Evolutionary conservation across 2,888 invertebrate genomes (phyloP).

Genomic region (Nemotelus pantherinus): DNA sequence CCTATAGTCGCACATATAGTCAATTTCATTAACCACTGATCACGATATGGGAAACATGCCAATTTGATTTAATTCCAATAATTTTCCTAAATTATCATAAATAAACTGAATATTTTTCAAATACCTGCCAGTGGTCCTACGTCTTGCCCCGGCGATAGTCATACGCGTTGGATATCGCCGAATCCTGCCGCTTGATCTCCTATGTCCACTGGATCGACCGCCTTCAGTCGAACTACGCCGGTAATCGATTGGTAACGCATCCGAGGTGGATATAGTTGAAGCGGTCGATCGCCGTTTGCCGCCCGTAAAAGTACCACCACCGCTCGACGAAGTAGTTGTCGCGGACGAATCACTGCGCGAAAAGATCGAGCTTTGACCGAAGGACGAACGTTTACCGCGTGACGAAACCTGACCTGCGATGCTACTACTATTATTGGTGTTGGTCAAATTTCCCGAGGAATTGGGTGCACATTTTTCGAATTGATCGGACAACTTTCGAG

Average conservation of each 20-base stretch:
- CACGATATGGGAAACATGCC: too few relatives aligned
- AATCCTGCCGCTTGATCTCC: conserved; percentile 62
- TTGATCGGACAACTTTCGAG: conserved; percentile 35
- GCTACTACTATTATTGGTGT: conserved; percentile 35
- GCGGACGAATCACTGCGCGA: conserved; percentile 65
- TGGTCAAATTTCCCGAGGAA: conserved; percentile 11
- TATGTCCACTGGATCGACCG: conserved; percentile 57
- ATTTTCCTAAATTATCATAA: not conserved
- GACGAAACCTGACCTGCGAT: conserved; percentile 46
- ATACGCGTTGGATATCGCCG: conserved; percentile 62
- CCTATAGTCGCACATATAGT: too few relatives aligned
- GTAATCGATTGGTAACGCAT: conserved; percentile 60
- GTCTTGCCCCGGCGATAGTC: conserved; percentile 63
- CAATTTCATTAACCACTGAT: too few relatives aligned
- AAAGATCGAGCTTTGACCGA: conserved; percentile 56
- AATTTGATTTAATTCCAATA: too few relatives aligned
- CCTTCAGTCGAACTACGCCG: conserved; percentile 63
- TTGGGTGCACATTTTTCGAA: conserved; percentile 1
- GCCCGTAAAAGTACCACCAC: conserved; percentile 62
- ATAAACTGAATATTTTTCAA: not conserved
- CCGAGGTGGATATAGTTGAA: conserved; percentile 63
- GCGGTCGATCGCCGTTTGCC: conserved; percentile 63
- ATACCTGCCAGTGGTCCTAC: conserved; percentile 65
- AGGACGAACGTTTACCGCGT: conserved; percentile 61
- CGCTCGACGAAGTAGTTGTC: conserved; percentile 62